Base-by-base conservation (phyloP, 2,797 vertebrate species). In the Anguilla obscura region DNA sequence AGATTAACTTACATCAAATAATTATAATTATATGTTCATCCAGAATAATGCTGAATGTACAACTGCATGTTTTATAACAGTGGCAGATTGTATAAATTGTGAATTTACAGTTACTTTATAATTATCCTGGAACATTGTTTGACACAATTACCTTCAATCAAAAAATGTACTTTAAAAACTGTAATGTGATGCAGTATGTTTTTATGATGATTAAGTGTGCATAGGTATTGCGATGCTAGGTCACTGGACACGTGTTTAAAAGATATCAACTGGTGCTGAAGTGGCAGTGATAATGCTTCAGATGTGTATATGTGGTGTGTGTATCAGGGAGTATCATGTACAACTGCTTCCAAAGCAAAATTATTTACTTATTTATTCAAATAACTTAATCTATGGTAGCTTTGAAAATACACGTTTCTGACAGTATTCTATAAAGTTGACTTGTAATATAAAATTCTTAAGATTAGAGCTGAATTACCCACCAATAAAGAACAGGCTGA, bases 401-500 rank as follows among this genome's bases (percentile, higher is more conserved):
- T 50, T 54, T 85, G n/a, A 10, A 30, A 85, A 33, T 33, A 14
- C 30, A 69, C 7, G 3, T 24, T 80, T 40, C 1, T 18, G 7
- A 6, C 14, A 80, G 76, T 80, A 8, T 16, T 80, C 16, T 80
- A 8, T 80, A 48, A 76, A 80, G 7, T 48, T 48, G 16, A 80
- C 40, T 80, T 21, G 18, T 24, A 40, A 58, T 18, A 48, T 88
- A 9, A 88, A 76, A 56, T 45, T 10, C 33, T 52, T 69, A 3
- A 84, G 56, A 40, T 40, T 18, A 36, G 48, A 79, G 14, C 69
- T 54, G 30, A 24, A 48, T 21, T 24, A 83, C 85, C 80, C 91
- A 86, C 87, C 1, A 84, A 14, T 33, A 21, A 56, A 85, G n/a
- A 87, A 86, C 21, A 30, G 84, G 80, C 87, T 82, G 8, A 2